phyloP scores from a whole-genome alignment of 2,113 vertebrate genomes.

The Salvelinus alpinus region DNA sequence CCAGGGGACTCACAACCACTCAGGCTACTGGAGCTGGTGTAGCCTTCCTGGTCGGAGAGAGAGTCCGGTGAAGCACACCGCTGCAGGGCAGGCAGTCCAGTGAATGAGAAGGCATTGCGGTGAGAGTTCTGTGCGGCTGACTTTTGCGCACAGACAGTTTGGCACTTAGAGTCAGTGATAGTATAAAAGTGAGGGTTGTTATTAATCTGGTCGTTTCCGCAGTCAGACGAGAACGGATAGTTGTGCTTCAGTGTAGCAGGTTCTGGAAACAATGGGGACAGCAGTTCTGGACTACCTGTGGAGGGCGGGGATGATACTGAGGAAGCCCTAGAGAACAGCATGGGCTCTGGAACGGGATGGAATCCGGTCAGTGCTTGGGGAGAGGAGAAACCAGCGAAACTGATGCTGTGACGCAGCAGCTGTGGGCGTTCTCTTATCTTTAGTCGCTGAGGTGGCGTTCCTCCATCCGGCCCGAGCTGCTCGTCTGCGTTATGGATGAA shows the following conservation, averaged over 20 bases:
- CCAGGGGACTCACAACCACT: constrained; percentile 74
- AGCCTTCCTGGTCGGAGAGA: constrained; percentile 76
- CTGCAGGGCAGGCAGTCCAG: constrained; percentile 36
- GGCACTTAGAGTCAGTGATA: constrained; percentile 25
- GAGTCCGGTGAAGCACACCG: constrained; percentile 73
- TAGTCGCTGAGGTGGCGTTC: constrained; percentile 14
- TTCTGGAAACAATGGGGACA: constrained; percentile 69
- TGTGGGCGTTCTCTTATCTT: constrained; percentile 54
- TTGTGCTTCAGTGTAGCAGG: constrained; percentile 44
- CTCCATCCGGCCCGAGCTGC: not conserved
- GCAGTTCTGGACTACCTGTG: constrained; percentile 58
- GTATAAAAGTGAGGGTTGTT: constrained; percentile 51
- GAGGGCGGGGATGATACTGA: constrained; percentile 61
- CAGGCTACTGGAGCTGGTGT: constrained; percentile 68
- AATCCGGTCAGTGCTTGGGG: constrained; percentile 40
- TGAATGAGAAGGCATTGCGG: constrained; percentile 20
- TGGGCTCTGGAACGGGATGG: constrained; percentile 52
- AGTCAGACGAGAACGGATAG: constrained; percentile 53
- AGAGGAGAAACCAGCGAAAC: constrained; percentile 75
- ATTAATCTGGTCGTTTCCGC: constrained; percentile 23
- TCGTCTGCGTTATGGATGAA: constrained; percentile 88
- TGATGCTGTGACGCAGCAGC: constrained; percentile 72
- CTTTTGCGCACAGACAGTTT: not conserved
- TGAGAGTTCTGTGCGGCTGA: constrained; percentile 16
- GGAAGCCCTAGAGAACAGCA: constrained; percentile 56